Evolutionary conservation across 2,888 invertebrate genomes (phyloP).

Genomic region (Carcina quercana): DNA sequence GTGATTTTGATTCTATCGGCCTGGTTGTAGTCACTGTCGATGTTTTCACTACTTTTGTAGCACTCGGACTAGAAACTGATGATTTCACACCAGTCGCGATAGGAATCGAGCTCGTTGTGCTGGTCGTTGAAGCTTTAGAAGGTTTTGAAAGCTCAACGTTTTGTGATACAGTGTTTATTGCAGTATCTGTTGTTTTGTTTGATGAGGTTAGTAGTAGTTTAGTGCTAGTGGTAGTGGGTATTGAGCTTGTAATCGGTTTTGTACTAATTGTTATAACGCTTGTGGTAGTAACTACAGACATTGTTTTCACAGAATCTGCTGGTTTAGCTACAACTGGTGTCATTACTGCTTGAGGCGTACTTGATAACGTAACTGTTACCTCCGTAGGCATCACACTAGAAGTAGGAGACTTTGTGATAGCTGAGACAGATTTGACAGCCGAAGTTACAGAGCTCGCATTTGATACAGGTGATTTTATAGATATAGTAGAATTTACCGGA

Average conservation of each 20-base stretch:
- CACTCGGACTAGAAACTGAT: background rate
- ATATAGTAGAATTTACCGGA: background rate
- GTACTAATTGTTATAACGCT: constrained; percentile 6
- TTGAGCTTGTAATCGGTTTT: background rate
- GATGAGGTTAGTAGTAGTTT: no score
- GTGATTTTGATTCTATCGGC: no score
- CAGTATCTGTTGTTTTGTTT: no score
- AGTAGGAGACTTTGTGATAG: constrained; percentile 13
- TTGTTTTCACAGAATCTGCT: constrained; percentile 11
- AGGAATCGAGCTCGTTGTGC: no score
- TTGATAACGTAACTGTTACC: constrained; percentile 7
- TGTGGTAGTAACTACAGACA: constrained; percentile 10
- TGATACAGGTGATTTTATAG: constrained; percentile 2
- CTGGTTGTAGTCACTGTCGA: no score
- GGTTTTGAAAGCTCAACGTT: no score
- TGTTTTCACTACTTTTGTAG: background rate
- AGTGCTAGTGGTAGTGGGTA: background rate
- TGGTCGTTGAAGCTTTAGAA: no score
- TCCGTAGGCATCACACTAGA: constrained; percentile 9
- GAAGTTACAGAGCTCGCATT: constrained; percentile 11
- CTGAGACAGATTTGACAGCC: constrained; percentile 9
- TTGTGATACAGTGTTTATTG: no score
- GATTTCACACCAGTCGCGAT: background rate
- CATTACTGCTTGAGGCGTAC: constrained; percentile 1
- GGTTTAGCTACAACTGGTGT: background rate